Evolutionary conservation across 2,888 invertebrate genomes (phyloP), one percentile per base, ranked within the genome.

Genomic region (Melitaea athalia): DNA sequence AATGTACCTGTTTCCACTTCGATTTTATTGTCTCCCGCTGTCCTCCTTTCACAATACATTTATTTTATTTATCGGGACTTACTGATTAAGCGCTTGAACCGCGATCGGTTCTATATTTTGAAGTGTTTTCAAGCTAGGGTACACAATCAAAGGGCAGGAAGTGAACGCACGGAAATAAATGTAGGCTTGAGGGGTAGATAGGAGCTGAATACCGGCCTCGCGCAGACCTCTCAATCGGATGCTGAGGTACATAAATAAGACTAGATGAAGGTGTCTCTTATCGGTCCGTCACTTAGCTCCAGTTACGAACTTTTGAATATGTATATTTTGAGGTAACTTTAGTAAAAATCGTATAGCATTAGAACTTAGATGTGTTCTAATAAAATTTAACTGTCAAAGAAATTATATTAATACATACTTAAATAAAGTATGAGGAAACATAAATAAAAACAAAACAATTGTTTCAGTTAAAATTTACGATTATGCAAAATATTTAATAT

Each of bases 211-310:
- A 83, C 80, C 85, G 85, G 84, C 80, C 86, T 84, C 79, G n/a
- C 31, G 78, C 76, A 80, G 80, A 83, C 79, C 86, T 88, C 90
- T 91, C 91, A 90, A 90, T 92, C 89, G 92, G 90, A 91, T 82
- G 89, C 83, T 75, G 81, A 76, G 88, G 86, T 88, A 89, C 91
- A 91, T 92, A 92, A 91, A 92, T 91, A 92, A 89, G 85, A 82
- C 82, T 85, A 86, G 85, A 87, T 89, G 86, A 86, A 85, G 86
- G 86, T 85, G 80, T 74, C 67, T 76, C 86, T 88, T 90, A 90
- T 89, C 90, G 66, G 64, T 53, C 49, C 64, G 62, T 62, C 67
- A 70, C 53, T 68, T 63, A 47, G 59, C 68, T 59, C 59, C 43
- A 43, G 52, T 43, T 43, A 33, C 49, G 33, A 57, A 55, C 60